Conservation (phyloP, 2,113 vertebrate genomes). For the Eretmochelys imbricata region DNA sequence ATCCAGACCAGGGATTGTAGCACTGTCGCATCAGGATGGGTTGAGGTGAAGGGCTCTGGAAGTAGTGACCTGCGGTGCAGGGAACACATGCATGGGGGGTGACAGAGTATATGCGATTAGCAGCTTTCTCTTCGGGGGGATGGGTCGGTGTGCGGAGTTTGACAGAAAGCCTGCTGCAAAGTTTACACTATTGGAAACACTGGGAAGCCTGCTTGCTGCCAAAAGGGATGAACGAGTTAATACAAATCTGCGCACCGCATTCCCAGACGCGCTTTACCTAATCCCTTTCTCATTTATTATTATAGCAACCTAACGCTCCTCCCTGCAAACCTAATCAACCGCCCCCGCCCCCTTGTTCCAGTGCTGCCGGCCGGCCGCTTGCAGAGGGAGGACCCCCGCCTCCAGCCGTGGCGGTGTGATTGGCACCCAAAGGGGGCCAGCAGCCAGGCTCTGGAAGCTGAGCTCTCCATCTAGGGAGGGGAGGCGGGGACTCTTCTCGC, state of each 20-base stretch:
- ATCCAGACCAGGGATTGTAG: neutral
- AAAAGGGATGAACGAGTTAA: slow-evolving; percentile 63
- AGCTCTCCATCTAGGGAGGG: neutral
- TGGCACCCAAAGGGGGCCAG: slow-evolving; percentile 10
- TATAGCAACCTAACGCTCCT: slow-evolving; percentile 33
- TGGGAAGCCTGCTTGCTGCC: neutral
- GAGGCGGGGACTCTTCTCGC: neutral
- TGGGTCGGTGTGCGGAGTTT: neutral
- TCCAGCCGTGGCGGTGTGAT: neutral
- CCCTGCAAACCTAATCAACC: slow-evolving; percentile 25
- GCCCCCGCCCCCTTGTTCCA: slow-evolving; percentile 54
- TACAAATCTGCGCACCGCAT: slow-evolving; percentile 37
- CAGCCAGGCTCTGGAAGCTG: neutral
- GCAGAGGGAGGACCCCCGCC: neutral
- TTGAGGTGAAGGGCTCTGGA: neutral
- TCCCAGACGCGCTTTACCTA: slow-evolving; percentile 72
- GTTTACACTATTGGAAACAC: neutral
- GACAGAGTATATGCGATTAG: neutral
- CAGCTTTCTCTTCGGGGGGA: neutral
- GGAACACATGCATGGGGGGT: neutral
- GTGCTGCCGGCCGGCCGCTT: neutral
- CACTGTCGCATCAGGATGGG: neutral
- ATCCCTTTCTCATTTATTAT: slow-evolving; percentile 67
- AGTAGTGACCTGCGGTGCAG: neutral
- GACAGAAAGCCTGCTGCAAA: neutral